A percentile compares a stretch with the other conserved stretches of the same genome.
phyloP scores from a whole-genome alignment of 2,113 vertebrate species.

The Eulacestoma nigropectus region DNA sequence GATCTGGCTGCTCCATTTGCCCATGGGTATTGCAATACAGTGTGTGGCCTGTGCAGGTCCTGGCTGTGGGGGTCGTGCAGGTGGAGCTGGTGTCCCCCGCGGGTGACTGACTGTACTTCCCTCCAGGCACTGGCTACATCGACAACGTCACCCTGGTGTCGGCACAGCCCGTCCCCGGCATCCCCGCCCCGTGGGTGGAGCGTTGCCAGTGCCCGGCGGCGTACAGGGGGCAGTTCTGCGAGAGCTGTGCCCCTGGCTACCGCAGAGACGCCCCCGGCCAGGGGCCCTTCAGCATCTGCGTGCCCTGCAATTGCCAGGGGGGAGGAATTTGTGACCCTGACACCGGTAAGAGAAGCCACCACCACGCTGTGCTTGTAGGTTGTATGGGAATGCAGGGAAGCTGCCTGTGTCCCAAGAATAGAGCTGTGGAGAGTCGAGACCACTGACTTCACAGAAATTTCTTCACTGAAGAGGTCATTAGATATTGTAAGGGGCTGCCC shows the following conservation, averaged over 20 bases:
- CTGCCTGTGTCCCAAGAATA: rapidly evolving
- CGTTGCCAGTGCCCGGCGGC: constrained; percentile 77
- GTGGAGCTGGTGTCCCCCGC: rapidly evolving
- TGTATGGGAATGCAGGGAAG: rapidly evolving
- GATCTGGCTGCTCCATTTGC: not conserved
- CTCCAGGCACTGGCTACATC: constrained; percentile 85
- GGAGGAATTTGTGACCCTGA: constrained; percentile 84
- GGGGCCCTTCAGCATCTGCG: constrained; percentile 79
- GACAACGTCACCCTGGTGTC: constrained; percentile 83
- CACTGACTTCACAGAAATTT: not conserved
- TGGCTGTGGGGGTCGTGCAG: rapidly evolving
- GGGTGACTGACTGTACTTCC: rapidly evolving
- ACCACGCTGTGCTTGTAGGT: rapidly evolving
- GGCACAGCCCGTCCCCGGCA: constrained; percentile 64
- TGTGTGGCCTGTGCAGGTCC: rapidly evolving
- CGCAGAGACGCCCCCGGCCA: constrained; percentile 58
- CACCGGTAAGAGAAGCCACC: constrained; percentile 71
- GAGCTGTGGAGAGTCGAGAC: rapidly evolving
- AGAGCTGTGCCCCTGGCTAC: constrained; percentile 82
- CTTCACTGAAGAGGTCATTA: not conserved
- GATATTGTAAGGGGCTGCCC: not conserved
- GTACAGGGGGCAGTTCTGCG: constrained; percentile 82
- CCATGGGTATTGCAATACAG: rapidly evolving
- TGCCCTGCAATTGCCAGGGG: constrained; percentile 82
- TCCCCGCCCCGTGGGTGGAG: constrained; percentile 83